Base-by-base conservation (phyloP, 2,888 invertebrate genomes). In the Antitype chi region DNA sequence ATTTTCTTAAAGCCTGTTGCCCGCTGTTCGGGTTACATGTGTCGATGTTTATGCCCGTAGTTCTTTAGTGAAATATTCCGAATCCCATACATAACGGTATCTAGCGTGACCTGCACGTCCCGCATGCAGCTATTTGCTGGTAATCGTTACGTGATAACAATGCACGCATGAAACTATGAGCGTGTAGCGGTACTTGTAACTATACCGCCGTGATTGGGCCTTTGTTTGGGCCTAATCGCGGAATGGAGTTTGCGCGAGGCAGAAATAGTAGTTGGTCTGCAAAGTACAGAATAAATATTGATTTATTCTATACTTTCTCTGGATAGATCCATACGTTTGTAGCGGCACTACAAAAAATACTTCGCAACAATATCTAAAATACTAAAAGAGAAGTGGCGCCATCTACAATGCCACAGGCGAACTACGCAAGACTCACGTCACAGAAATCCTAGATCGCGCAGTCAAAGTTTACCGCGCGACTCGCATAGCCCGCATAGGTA, bases 131-230 rank as follows among this genome's bases (percentile, higher is more conserved):
- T 82, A 76, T 80, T 60, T 47, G 32, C 43, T 52, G 49, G 28
- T 74, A 76, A 66, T 78, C 57, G 63, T 85, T 79, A 87, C 81
- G 76, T 70, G 70, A 68, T 76, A 76, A 80, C 80, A 76, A 79
- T 82, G 72, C 69, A 47, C 73, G 72, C 83, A 71, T 80, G 64
- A 82, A 66, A 25, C 68, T 69, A 74, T 85, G 78, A 64, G 8
- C 53, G n/a, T 55, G 17, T 68, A 78, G 52, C 78, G 68, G 78
- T 72, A 85, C 57, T 49, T 25, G 11, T 38, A 28, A 70, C 71
- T 66, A 47, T 70, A 11, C 32, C 47, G 15, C 8, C 13, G 25
- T 25, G 25, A 32, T 28, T 63, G 32, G n/a, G 11, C 17, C 67
- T 70, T 82, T 73, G 82, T 76, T 71, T 69, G 9, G 20, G 1